Evolutionary conservation across 2,113 vertebrate genomes (phyloP).

Genomic region (Sitta europaea): DNA sequence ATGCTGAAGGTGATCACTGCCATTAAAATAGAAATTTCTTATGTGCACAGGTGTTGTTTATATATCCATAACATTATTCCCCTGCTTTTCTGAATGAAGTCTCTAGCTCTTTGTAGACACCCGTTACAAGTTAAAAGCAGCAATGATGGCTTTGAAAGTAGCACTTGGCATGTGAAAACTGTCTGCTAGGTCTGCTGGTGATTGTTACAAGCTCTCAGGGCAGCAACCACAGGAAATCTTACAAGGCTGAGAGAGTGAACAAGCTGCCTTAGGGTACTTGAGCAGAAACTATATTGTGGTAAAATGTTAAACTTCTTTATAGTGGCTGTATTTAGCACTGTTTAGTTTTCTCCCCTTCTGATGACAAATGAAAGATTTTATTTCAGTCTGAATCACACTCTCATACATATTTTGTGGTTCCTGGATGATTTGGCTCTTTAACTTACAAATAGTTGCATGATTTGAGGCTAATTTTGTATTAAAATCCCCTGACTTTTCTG

Average conservation of each 20-base stretch:
- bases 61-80: rapidly evolving
- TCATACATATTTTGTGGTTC: neutral
- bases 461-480: neutral
- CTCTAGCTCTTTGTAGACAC: neutral
- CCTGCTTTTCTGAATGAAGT: neutral
- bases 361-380: neutral
- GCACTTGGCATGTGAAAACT: neutral
- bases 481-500: neutral
- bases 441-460: neutral
- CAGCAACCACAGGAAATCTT: neutral
- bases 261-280: neutral
- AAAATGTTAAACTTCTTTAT: neutral
- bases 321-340: neutral
- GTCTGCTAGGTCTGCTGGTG: neutral
- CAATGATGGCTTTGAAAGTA: neutral
- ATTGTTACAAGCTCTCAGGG: neutral
- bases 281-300: neutral
- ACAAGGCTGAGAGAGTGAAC: neutral
- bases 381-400: neutral
- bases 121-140: neutral
- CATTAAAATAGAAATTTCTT: neutral
- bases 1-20: neutral
- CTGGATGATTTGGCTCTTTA: neutral
- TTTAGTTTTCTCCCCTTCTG: neutral
- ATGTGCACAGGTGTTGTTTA: neutral